Conservation (phyloP, 2,113 vertebrate species). For the Neotoma lepida region DNA sequence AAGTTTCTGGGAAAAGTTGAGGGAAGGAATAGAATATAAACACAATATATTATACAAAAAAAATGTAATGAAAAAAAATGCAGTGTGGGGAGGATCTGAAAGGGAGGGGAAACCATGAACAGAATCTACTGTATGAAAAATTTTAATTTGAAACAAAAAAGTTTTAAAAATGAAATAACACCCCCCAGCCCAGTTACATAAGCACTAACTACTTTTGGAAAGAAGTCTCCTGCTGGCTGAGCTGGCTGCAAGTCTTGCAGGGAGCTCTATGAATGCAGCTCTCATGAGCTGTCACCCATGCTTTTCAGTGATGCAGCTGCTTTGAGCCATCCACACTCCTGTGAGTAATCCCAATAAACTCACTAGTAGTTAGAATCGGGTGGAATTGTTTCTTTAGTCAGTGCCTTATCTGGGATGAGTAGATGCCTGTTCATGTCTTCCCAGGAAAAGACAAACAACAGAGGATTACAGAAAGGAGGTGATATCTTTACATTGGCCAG, state of each 20-base stretch:
- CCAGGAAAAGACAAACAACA: neutral
- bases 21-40: neutral
- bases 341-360: neutral
- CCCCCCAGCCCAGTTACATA: neutral
- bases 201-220: neutral
- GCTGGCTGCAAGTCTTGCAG: neutral
- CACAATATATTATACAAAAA: neutral
- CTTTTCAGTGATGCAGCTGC: neutral
- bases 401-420: neutral
- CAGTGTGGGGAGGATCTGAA: neutral
- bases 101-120: neutral
- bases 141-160: neutral
- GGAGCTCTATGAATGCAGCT: neutral
- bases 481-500: neutral
- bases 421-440: neutral
- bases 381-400: neutral
- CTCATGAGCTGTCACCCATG: neutral
- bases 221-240: too few species aligned
- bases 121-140: neutral
- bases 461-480: slow-evolving; percentile 3
- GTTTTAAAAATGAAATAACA: neutral
- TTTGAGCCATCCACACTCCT: neutral
- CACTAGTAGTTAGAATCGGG: neutral
- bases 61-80: neutral
- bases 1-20: neutral